Base-by-base conservation (phyloP, 2,888 invertebrate species). In the Cosmia pyralina region DNA sequence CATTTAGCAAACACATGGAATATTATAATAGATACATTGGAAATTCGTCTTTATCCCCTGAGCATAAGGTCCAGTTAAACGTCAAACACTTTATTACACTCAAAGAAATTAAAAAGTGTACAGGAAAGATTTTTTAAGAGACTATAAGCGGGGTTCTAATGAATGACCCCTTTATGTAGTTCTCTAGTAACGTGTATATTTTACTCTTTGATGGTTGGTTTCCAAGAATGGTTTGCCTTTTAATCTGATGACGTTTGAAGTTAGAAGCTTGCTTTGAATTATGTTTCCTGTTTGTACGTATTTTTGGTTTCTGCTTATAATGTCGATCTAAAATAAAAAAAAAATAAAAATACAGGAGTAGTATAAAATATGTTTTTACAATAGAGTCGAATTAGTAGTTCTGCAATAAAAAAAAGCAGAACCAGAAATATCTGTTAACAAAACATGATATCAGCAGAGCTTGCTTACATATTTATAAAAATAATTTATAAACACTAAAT, bases 81-180 rank as follows among this genome's bases (percentile, higher is more conserved):
- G 10, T 74, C 38, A 68, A 82, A 69, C 52, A 62, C 11, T 69
- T 46, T 69, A 68, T 22, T 38, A 73, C 70, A 72, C 72, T 79
- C 60, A 82, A 81, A 82, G 80, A 83, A 84, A 86, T 88, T 87
- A 85, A 88, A 87, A 88, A 81, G 59, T 76, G 75, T 71, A 70
- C 63, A 67, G 83, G 67, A 62, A 65, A 65, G 65, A 65, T 69
- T 71, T 77, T 77, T 73, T 22, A 80, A 80, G 75, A 71, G 76
- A 63, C 44, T 81, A 74, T 75, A 63, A 66, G 58, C 59, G 77
- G 72, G 76, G 79, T 85, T 83, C 75, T 81, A 83, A 85, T 86
- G 88, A 88, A 89, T 82, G 72, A 83, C 75, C 73, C 74, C 75
- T 87, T 80, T 78, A 80, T 82, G 46, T 64, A 22, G 44, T 65